Percentiles rank a stretch among this genome's conserved stretches.
Evolutionary conservation across 2,797 vertebrate genomes (phyloP).

Genomic region (Fringilla coelebs): DNA sequence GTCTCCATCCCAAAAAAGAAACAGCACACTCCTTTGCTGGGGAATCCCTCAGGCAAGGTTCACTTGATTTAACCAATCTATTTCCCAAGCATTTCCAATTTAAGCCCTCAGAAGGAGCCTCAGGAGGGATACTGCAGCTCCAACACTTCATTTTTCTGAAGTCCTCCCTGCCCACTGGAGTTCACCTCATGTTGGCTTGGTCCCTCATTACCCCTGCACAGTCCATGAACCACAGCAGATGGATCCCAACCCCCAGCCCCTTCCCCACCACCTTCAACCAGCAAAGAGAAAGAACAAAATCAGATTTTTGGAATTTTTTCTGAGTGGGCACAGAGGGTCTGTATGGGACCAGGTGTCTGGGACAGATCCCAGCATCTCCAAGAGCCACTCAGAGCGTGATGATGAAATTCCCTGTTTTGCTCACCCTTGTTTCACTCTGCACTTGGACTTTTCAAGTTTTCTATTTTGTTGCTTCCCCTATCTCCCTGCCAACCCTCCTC

Average conservation of each 20-base stretch:
- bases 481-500: background rate
- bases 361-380: background rate
- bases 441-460: background rate
- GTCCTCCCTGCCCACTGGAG: background rate
- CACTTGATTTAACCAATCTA: background rate
- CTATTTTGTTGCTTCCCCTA: accelerated
- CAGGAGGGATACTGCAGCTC: background rate
- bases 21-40: background rate
- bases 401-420: background rate
- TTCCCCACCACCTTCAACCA: background rate
- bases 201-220: accelerated
- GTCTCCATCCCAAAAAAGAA: background rate
- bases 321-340: background rate
- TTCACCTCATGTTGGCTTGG: background rate
- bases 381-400: accelerated
- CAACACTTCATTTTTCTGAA: background rate
- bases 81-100: background rate
- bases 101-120: background rate
- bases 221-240: background rate
- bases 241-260: background rate
- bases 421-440: background rate
- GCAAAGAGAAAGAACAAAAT: background rate
- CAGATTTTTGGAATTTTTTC: background rate
- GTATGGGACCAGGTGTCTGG: accelerated
- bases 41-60: background rate